These are phyloP conservation scores for Lepus americanus DNA, from an alignment of 2,113 vertebrate genomes.

Conservation along the genomic window DNA sequence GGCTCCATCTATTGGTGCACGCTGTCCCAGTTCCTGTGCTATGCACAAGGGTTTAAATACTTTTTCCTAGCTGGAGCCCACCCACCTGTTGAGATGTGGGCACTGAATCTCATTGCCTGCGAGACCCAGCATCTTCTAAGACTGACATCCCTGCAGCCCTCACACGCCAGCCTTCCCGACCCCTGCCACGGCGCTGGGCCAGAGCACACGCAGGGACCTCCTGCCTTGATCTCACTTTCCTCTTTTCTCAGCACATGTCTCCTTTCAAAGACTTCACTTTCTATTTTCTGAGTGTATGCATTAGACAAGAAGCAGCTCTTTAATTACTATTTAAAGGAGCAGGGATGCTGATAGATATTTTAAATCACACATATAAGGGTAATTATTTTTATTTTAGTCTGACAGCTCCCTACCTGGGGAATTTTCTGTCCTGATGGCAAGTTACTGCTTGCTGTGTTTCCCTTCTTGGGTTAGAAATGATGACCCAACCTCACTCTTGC, in stretches of 20 bases:
- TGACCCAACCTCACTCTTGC: neutral
- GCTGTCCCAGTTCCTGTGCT: neutral
- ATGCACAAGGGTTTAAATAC: slow-evolving; percentile 4
- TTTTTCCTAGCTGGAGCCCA: neutral
- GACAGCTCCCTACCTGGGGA: neutral
- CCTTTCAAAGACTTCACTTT: slow-evolving; percentile 45
- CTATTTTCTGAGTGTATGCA: slow-evolving; percentile 42
- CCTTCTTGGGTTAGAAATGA: neutral
- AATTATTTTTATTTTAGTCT: slow-evolving; percentile 39
- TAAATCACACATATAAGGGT: neutral
- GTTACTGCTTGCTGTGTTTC: neutral
- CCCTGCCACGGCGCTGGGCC: neutral
- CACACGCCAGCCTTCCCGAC: neutral
- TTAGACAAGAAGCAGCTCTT: slow-evolving; percentile 7
- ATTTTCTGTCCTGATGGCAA: neutral
- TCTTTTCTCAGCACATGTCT: slow-evolving; percentile 43
- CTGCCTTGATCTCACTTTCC: slow-evolving; percentile 41
- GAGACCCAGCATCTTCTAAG: neutral
- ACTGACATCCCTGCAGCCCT: neutral
- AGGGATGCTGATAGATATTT: slow-evolving; percentile 4
- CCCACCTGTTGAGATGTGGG: slow-evolving; percentile 43
- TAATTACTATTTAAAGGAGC: slow-evolving; percentile 32
- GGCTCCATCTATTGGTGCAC: neutral
- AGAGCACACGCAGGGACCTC: neutral
- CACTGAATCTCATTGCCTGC: neutral